Base-by-base conservation (phyloP, 2,888 invertebrate genomes). In the Glyphotaelius pellucidus region DNA sequence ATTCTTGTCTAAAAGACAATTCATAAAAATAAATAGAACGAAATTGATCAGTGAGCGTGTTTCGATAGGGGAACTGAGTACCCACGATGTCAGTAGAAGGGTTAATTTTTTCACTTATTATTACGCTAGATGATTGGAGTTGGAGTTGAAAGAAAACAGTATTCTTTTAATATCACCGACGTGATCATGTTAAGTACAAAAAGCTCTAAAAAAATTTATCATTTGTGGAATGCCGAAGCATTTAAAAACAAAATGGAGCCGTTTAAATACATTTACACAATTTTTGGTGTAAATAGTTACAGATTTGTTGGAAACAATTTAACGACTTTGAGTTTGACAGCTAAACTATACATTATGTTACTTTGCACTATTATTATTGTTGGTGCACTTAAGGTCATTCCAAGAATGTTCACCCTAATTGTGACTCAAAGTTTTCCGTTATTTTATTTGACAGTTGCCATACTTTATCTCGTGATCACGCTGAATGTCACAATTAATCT, bases 241-340 rank as follows among this genome's bases (percentile, higher is more conserved):
- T 67, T 67, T 67, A 67, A 67, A 67, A 67, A 67, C n/a, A 83
- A 35, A 83, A 83, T 32, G 38, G 83, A 83, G 9, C 83, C 83
- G 25, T 35, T 83, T 31, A 83, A 83, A 83, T 83, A 31, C 32
- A 83, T 83, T 2, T 25, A 83, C 35, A 7, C 32, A 19, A 83
- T 83, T 83, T 83, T 83, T 9, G 83, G 83, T 25, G 9, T 83
- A 9, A 35, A 38, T 19, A 83, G 31, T 83, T 35, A 83, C 32
- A 83, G 83, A 11, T 35, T 83, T 1, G 25, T 35, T 5, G 32
- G 31, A 83, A 35, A 32, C 25, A 32, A 25, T 32, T 9, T 83
- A 38, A 83, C 15, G 35, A 35, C 31, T 35, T 35, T 83, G 38
- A 25, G 38, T 38, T 83, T 19, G 83, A 32, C 83, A 15, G 19